Evolutionary conservation across 2,113 vertebrate species (phyloP).

Genomic region (Rhea americana): DNA sequence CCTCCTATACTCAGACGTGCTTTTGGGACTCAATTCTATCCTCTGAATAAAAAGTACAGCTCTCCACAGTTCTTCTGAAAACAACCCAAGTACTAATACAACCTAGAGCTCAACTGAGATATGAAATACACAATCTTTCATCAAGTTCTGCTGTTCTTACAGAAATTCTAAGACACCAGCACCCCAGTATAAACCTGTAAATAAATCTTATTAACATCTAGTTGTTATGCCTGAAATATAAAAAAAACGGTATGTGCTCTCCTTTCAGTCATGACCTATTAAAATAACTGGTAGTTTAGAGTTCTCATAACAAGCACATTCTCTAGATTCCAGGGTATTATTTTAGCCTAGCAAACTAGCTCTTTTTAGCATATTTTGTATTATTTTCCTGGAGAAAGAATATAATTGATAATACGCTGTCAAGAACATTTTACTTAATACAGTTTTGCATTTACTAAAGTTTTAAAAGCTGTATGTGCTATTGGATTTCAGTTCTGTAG

Average conservation of each 20-base stretch:
- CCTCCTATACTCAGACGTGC: background rate
- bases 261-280: background rate
- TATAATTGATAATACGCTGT: background rate
- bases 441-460: background rate
- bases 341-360: background rate
- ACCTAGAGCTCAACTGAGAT: background rate
- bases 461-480: background rate
- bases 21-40: background rate
- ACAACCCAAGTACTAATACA: background rate
- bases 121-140: background rate
- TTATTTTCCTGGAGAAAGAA: background rate
- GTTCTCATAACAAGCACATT: background rate
- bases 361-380: background rate
- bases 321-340: background rate
- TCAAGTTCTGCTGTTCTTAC: background rate
- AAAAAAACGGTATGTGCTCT: background rate
- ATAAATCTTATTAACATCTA: background rate
- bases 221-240: background rate
- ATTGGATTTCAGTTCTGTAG: background rate
- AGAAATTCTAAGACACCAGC: background rate
- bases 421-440: background rate
- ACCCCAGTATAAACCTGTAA: background rate
- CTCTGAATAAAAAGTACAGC: background rate
- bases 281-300: background rate
- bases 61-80: background rate